Base-by-base conservation (phyloP, 2,113 vertebrate genomes). In the Bufo gargarizans region DNA sequence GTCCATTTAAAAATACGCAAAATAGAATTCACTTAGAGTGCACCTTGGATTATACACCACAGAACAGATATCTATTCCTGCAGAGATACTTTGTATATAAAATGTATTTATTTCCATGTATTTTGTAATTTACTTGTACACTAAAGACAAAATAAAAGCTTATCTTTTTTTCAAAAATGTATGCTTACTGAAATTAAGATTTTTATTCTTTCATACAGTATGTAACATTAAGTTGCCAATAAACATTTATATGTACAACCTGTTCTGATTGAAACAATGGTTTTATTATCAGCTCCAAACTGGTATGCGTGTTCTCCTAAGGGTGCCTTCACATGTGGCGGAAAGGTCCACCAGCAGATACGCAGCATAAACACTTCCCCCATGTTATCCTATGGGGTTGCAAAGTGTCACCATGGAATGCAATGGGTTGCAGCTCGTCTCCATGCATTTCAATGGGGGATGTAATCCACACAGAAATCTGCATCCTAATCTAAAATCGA, bases 31-130 rank as follows among this genome's bases (percentile, higher is more conserved):
- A 88, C 87, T 83, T 77, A 88, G 87, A 88, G 72, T 69, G 80
- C 87, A 88, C 87, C 83, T 88, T 88, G 87, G 87, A 82, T 77
- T 88, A 83, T 65, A 63, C 65, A 77, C 90, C 71, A 69, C 89
- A 93, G 90, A 90, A 43, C 91, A 89, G 90, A 84, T 50, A 67
- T 90, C 91, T 49, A 92, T 89, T 85, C 59, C 91, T 83, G 71
- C 86, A 86, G 74, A 84, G 56, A 90, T 92, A 91, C 78, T 1
- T 91, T 94, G 93, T 94, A 94, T 77, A 94, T 84, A 94, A 89
- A 93, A 92, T 91, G 90, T 92, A 92, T 94, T 95, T 94, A 93
- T 94, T 94, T 94, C 93, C 90, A 92, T 95, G 95, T 94, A 92
- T 93, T 95, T 95, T 95, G 93, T 94, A 93, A 93, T 93, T 93